Evolutionary conservation across 2,888 invertebrate species (phyloP).

Genomic region (Hydroisotoma schaefferi): DNA sequence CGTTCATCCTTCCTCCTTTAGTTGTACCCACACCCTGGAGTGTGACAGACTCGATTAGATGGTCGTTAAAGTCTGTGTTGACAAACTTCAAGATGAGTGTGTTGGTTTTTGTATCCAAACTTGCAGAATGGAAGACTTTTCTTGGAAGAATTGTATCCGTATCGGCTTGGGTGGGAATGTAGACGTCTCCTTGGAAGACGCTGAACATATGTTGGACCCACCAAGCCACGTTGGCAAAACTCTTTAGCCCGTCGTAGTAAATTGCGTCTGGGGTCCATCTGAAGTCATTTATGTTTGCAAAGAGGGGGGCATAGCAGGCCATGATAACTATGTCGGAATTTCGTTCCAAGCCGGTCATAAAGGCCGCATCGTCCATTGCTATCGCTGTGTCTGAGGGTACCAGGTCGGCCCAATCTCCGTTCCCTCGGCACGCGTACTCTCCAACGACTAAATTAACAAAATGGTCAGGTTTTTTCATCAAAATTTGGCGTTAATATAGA

Average conservation of each 20-base stretch:
- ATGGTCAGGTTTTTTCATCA: too few species aligned
- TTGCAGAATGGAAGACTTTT: slow-evolving; percentile 20
- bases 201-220: slow-evolving; percentile 25
- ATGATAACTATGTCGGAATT: slow-evolving; percentile 25
- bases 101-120: slow-evolving; percentile 10
- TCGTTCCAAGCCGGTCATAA: slow-evolving; percentile 25
- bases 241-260: slow-evolving; percentile 16
- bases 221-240: slow-evolving; percentile 23
- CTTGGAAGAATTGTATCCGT: slow-evolving; percentile 17
- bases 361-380: slow-evolving; percentile 24
- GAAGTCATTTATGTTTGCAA: slow-evolving; percentile 17
- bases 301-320: slow-evolving; percentile 25
- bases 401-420: slow-evolving; percentile 3
- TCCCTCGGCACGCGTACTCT: slow-evolving; percentile 20
- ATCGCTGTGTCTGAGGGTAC: slow-evolving; percentile 18
- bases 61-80: slow-evolving; percentile 17
- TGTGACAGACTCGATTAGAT: slow-evolving; percentile 11
- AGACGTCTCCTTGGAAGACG: slow-evolving; percentile 13
- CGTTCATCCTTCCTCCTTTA: slow-evolving; percentile 10
- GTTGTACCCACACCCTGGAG: slow-evolving; percentile 10
- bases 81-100: slow-evolving; percentile 19
- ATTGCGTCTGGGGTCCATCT: slow-evolving; percentile 24
- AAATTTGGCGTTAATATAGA: too few species aligned
- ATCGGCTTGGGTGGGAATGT: slow-evolving; percentile 15
- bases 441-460: slow-evolving; percentile 27